Conservation (phyloP, 2,113 vertebrate species). For the Sterna hirundo region DNA sequence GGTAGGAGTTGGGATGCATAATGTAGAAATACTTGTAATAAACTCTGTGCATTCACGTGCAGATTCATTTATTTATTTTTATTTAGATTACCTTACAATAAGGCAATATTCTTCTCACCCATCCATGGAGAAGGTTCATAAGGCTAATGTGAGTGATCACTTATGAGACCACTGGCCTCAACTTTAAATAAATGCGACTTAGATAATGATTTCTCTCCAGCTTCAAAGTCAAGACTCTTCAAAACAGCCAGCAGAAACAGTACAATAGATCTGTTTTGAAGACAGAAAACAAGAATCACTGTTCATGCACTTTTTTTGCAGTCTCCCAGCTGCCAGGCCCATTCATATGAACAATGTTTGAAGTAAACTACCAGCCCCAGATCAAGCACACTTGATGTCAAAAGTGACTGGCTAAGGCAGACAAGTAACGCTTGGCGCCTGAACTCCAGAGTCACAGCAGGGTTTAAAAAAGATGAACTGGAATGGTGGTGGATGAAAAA, state of each 20-base stretch:
- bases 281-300: constrained; percentile 63
- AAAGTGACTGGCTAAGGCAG: constrained; percentile 50
- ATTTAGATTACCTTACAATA: background rate
- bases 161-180: constrained; percentile 24
- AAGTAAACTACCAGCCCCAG: constrained; percentile 64
- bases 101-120: background rate
- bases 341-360: constrained; percentile 57
- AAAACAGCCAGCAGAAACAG: constrained; percentile 52
- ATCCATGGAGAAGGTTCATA: constrained; percentile 1
- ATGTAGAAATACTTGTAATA: background rate
- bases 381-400: constrained; percentile 65
- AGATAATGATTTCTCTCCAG: constrained; percentile 43
- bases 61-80: background rate
- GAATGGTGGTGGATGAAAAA: constrained; percentile 37
- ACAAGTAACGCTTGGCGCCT: constrained; percentile 25
- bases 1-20: background rate
- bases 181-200: background rate
- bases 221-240: constrained; percentile 59
- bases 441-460: constrained; percentile 44
- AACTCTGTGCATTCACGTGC: background rate
- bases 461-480: constrained; percentile 32
- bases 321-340: constrained; percentile 55
- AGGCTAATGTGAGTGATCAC: constrained; percentile 27
- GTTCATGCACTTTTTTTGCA: constrained; percentile 50
- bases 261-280: constrained; percentile 60